phyloP scores from a whole-genome alignment of 1,140 invertebrate species.

The Polypedilum pembai region DNA sequence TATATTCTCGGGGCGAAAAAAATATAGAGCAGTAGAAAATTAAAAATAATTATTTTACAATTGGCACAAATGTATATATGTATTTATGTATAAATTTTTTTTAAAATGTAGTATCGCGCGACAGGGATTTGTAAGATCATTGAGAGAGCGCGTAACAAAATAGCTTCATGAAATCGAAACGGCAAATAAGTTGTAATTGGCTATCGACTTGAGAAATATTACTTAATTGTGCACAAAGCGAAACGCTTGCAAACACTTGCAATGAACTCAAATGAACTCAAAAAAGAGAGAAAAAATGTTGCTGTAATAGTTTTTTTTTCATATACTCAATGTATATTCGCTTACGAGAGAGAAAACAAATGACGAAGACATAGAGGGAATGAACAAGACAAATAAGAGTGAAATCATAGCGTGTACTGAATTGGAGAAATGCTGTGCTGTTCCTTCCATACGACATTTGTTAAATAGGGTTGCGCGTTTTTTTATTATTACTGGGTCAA shows the following conservation, averaged over 20 bases:
- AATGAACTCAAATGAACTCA: constrained; percentile 26
- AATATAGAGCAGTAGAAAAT: constrained; percentile 23
- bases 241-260: constrained; percentile 22
- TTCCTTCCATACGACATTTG: too few species aligned
- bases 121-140: constrained; percentile 20
- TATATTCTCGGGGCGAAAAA: not conserved
- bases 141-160: not conserved
- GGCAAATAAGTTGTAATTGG: constrained; percentile 5
- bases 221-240: constrained; percentile 26
- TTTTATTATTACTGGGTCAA: too few species aligned
- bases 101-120: constrained; percentile 2
- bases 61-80: constrained; percentile 1
- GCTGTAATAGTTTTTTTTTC: not conserved
- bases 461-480: too few species aligned
- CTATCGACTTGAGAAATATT: constrained; percentile 21
- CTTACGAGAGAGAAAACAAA: not conserved
- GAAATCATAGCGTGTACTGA: too few species aligned
- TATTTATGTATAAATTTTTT: too few species aligned
- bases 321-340: not conserved
- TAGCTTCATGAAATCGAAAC: constrained; percentile 1
- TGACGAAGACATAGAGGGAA: not conserved
- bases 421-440: too few species aligned
- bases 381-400: too few species aligned
- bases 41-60: constrained; percentile 28
- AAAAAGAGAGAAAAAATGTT: not conserved